Evolutionary conservation across 2,888 invertebrate species (phyloP).

Genomic region (Cheilosia vernalis): DNA sequence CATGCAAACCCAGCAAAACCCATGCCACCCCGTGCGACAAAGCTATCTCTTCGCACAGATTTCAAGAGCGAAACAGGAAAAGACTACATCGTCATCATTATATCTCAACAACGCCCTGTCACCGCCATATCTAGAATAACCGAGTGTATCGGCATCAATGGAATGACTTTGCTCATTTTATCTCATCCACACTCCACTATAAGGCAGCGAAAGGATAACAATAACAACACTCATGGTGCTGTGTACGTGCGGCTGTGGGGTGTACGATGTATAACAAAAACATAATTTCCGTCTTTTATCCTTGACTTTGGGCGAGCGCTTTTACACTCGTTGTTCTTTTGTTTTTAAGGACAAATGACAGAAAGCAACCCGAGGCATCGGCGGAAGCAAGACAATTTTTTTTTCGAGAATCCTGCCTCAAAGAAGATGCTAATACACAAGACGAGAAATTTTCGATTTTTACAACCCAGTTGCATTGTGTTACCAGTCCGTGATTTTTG

Average conservation of each 20-base stretch:
- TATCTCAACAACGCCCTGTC: constrained; percentile 20
- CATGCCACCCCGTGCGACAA: neutral
- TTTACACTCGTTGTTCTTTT: constrained; percentile 19
- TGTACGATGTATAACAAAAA: constrained; percentile 5
- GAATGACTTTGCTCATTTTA: constrained; percentile 49
- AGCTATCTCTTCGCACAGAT: neutral
- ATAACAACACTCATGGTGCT: neutral
- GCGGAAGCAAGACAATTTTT: no score
- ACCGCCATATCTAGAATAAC: constrained; percentile 9
- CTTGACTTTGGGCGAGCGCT: constrained; percentile 18
- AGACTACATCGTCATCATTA: constrained; percentile 43
- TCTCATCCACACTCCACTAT: neutral
- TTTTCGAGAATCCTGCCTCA: neutral
- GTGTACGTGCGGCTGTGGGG: neutral
- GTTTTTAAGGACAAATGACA: constrained; percentile 43
- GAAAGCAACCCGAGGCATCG: constrained; percentile 28
- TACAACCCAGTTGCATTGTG: constrained; percentile 14
- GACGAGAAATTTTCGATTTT: constrained; percentile 20
- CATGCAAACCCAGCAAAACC: no score
- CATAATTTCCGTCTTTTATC: constrained; percentile 56
- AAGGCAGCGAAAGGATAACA: constrained; percentile 35
- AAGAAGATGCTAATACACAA: constrained; percentile 16
- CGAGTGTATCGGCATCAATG: constrained; percentile 25
- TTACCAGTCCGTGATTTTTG: constrained; percentile 17
- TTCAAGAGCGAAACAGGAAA: constrained; percentile 33